Evolutionary conservation across 2,113 vertebrate genomes (phyloP).

Genomic region (Perca flavescens): DNA sequence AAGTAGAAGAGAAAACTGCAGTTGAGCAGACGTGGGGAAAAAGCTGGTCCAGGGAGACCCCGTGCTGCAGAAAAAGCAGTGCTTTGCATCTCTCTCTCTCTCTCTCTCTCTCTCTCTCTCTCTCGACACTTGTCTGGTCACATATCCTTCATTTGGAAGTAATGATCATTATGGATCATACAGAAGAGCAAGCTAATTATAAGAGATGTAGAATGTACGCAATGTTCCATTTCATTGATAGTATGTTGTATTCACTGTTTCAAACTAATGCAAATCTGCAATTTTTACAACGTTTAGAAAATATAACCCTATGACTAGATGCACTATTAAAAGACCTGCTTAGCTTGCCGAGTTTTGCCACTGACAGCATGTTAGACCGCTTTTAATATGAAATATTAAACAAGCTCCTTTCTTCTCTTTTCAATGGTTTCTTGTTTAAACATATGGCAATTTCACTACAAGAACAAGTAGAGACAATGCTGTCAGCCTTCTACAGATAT

Average conservation of each 20-base stretch:
- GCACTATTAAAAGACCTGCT: background rate
- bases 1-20: slow-evolving; percentile 49
- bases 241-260: background rate
- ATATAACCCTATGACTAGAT: background rate
- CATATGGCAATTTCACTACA: background rate
- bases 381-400: slow-evolving; percentile 41
- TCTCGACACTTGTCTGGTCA: background rate
- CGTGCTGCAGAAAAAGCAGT: slow-evolving; percentile 39
- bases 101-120: too few species aligned
- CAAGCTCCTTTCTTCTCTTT: background rate
- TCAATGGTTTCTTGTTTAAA: background rate
- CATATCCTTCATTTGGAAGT: background rate
- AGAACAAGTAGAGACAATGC: background rate
- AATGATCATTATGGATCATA: background rate
- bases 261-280: background rate
- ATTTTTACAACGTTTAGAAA: background rate
- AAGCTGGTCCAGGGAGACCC: slow-evolving; percentile 48
- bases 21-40: slow-evolving; percentile 42
- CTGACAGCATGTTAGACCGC: background rate
- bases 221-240: background rate
- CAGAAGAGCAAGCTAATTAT: background rate
- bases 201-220: background rate
- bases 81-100: slow-evolving; percentile 16
- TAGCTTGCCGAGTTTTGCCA: background rate
- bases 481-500: background rate